A percentile compares a stretch with the other conserved stretches of the same genome.
Conservation (phyloP, 2,113 vertebrate genomes). For the Turnix velox region DNA sequence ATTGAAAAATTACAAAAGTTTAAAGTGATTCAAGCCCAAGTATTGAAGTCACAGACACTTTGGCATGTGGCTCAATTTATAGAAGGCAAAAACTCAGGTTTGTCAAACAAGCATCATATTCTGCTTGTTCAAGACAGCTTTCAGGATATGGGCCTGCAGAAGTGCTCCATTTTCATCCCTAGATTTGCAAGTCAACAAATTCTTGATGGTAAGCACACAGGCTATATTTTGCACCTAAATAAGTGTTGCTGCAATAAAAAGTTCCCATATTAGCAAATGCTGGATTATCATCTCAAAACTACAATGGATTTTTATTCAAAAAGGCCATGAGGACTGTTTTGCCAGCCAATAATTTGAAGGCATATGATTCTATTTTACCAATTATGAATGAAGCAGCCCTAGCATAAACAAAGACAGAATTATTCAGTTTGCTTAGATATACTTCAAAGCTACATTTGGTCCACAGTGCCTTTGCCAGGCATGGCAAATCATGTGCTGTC, state of each 20-base stretch:
- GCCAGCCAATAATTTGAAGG: neutral
- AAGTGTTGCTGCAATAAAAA: neutral
- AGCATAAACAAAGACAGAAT: neutral
- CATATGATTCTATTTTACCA: neutral
- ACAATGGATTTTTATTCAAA: neutral
- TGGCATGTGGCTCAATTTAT: neutral
- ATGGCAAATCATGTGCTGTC: neutral
- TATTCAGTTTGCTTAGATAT: neutral
- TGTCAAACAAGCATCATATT: neutral
- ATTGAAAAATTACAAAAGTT: neutral
- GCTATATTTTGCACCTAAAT: neutral
- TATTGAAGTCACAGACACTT: neutral
- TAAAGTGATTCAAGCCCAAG: neutral
- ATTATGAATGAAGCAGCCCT: neutral
- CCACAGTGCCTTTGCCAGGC: neutral
- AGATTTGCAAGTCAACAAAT: neutral
- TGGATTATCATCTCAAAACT: neutral
- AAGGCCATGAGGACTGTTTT: neutral
- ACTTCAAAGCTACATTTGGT: neutral
- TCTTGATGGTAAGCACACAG: neutral
- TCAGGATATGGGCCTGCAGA: neutral
- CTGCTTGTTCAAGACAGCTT: neutral
- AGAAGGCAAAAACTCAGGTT: neutral
- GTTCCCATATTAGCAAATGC: neutral
- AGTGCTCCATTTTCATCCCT: neutral